Percentiles rank a stretch among this genome's conserved stretches.
These are phyloP conservation scores for Elephantulus edwardii DNA, from an alignment of 2,113 vertebrate genomes.

Conservation along the genomic window DNA sequence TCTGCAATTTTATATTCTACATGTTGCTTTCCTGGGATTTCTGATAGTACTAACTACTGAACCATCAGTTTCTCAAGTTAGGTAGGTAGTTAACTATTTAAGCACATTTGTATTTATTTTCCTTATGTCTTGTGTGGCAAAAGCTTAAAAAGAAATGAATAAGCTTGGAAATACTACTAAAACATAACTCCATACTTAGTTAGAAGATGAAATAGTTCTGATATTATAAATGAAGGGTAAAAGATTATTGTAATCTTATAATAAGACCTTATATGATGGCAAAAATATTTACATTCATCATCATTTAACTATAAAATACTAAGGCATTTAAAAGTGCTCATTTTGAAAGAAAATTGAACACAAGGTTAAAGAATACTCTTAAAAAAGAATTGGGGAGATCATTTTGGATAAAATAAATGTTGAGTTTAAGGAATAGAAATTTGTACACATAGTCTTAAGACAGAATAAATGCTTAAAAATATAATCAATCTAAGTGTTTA, in stretches of 20 bases:
- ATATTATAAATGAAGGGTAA: conserved; percentile 6
- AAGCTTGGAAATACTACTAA: background rate
- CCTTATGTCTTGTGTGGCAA: background rate
- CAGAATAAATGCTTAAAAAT: background rate
- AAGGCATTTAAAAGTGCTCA: conserved; percentile 9
- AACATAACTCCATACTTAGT: background rate
- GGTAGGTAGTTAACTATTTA: conserved; percentile 11
- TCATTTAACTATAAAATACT: conserved; percentile 24
- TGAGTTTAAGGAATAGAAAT: background rate
- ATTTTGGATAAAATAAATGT: conserved; percentile 1
- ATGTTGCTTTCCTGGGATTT: background rate
- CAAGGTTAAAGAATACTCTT: background rate
- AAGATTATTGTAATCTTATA: background rate
- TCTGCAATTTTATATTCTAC: background rate
- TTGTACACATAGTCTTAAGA: background rate
- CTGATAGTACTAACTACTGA: background rate
- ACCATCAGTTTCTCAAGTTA: conserved; percentile 1
- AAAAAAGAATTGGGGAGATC: background rate
- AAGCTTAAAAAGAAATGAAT: conserved; percentile 20
- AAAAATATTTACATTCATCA: background rate
- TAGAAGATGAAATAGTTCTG: background rate
- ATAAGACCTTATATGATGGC: background rate
- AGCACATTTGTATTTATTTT: background rate
- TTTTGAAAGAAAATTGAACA: conserved; percentile 16
- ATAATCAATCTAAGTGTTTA: conserved; percentile 15